A percentile compares a stretch with the other conserved stretches of the same genome.
These are phyloP conservation scores for Botia almorhae DNA, from an alignment of 2,797 vertebrate species.

Conservation along the genomic window DNA sequence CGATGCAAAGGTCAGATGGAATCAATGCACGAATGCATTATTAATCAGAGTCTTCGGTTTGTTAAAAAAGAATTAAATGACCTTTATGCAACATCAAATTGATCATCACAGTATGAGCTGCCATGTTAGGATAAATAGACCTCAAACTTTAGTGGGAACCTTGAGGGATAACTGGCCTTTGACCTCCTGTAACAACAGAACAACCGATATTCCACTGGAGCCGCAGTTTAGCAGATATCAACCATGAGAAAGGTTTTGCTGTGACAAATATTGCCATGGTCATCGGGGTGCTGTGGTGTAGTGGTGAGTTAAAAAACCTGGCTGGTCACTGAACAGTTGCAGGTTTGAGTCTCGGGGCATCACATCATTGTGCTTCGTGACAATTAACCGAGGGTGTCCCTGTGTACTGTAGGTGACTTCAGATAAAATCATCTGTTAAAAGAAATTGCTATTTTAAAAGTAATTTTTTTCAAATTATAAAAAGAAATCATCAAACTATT, in stretches of 20 bases:
- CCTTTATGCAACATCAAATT: slow-evolving; percentile 73
- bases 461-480: not conserved
- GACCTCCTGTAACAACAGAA: not conserved
- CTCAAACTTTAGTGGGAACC: slow-evolving; percentile 35
- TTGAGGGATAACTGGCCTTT: slow-evolving; percentile 21
- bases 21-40: slow-evolving; percentile 74
- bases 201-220: slow-evolving; percentile 1
- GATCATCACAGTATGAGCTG: slow-evolving; percentile 63
- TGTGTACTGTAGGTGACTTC: not conserved
- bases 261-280: not conserved
- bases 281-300: not conserved
- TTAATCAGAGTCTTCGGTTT: slow-evolving; percentile 72
- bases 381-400: too few species aligned
- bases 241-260: not conserved
- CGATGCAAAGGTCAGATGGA: slow-evolving; percentile 71
- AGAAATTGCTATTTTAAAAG: not conserved
- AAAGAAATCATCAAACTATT: not conserved
- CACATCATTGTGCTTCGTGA: too few species aligned
- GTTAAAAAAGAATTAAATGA: slow-evolving; percentile 74
- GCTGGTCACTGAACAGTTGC: not conserved
- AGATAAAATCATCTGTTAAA: not conserved
- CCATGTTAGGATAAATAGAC: slow-evolving; percentile 52
- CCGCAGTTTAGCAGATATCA: slow-evolving; percentile 6
- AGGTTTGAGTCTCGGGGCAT: not conserved
- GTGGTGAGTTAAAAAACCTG: too few species aligned